These are phyloP conservation scores for Amblyraja radiata DNA, from an alignment of 2,797 vertebrate genomes.

Conservation along the genomic window DNA sequence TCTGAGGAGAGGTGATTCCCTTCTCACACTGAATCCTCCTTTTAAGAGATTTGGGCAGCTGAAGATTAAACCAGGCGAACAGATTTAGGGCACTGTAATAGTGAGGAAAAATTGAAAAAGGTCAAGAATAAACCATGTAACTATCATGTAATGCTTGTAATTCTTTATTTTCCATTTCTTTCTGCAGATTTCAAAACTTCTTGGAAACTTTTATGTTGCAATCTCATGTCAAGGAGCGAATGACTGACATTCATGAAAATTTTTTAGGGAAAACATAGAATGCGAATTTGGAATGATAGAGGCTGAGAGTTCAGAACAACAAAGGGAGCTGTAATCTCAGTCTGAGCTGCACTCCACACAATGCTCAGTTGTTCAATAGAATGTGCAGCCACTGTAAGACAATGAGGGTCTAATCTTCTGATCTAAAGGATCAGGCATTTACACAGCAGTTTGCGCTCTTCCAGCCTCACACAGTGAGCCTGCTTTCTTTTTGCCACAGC, in stretches of 20 bases:
- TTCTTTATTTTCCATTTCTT: slow-evolving; percentile 11
- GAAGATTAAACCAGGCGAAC: neutral
- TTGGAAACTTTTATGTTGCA: neutral
- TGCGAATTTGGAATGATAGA: neutral
- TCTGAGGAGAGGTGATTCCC: neutral
- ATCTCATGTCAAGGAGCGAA: slow-evolving; percentile 5
- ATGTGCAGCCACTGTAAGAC: slow-evolving; percentile 73
- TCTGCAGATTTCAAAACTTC: slow-evolving; percentile 11
- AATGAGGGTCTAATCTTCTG: slow-evolving; percentile 74
- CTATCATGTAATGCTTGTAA: neutral
- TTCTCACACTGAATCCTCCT: neutral
- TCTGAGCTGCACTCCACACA: slow-evolving; percentile 33
- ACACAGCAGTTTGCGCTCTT: slow-evolving; percentile 69
- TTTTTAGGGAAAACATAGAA: slow-evolving; percentile 23
- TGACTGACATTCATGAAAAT: slow-evolving; percentile 14
- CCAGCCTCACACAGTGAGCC: slow-evolving; percentile 53
- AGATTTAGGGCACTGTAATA: neutral
- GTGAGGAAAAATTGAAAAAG: neutral
- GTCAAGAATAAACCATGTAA: neutral
- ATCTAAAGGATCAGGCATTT: slow-evolving; percentile 68
- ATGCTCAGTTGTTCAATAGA: slow-evolving; percentile 60
- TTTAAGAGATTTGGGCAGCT: neutral
- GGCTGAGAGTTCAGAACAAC: slow-evolving; percentile 33
- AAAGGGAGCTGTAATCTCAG: slow-evolving; percentile 38
- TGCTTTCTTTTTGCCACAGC: slow-evolving; percentile 58